These are phyloP conservation scores for Volucella bombylans DNA, from an alignment of 2,888 invertebrate genomes.

Conservation along the genomic window DNA sequence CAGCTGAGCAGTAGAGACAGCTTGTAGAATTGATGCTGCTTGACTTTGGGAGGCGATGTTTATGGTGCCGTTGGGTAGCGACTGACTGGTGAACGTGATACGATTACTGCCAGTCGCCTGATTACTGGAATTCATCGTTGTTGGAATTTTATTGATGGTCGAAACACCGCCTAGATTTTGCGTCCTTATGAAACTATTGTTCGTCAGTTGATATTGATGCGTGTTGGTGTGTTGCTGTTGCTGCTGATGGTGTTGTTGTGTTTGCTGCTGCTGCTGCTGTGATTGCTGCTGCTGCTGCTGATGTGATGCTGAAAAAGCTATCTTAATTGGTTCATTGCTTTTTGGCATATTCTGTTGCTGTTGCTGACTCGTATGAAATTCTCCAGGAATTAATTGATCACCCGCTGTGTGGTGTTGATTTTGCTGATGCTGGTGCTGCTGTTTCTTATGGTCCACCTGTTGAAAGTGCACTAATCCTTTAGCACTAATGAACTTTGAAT, in stretches of 20 bases:
- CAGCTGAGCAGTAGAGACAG: conserved; percentile 84
- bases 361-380: conserved; percentile 34
- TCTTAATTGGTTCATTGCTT: conserved; percentile 84
- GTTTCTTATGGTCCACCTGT: conserved; percentile 63
- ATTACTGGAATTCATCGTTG: conserved; percentile 80
- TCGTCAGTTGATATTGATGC: conserved; percentile 72
- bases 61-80: conserved; percentile 88
- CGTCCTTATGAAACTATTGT: conserved; percentile 73
- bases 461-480: conserved; percentile 49
- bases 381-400: conserved; percentile 75
- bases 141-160: conserved; percentile 79
- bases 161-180: conserved; percentile 80
- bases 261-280: conserved; percentile 84
- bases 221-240: conserved; percentile 56
- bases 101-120: conserved; percentile 83
- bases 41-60: conserved; percentile 83
- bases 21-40: conserved; percentile 80
- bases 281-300: conserved; percentile 85
- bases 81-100: conserved; percentile 86
- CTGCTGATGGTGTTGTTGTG: conserved; percentile 73
- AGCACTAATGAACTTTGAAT: conserved; percentile 29
- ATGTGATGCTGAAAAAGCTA: conserved; percentile 84
- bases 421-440: conserved; percentile 38
- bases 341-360: conserved; percentile 80
- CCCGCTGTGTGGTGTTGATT: conserved; percentile 1